Conservation (phyloP, 2,113 vertebrate genomes). For the Dipodomys stephensi region DNA sequence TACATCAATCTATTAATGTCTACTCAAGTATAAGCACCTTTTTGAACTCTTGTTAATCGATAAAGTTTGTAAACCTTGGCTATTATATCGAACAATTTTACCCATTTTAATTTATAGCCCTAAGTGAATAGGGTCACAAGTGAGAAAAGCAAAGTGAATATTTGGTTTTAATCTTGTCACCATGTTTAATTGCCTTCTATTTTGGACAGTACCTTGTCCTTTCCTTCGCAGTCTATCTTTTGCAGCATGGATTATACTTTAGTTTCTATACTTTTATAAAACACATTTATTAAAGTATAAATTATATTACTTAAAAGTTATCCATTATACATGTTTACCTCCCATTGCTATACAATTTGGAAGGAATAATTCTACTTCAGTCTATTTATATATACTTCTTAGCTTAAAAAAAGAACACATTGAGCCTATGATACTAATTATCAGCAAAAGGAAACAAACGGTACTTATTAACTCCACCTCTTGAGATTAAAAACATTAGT, state of each 20-base stretch:
- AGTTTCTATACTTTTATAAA: conserved; percentile 13
- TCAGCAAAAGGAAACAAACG: neutral
- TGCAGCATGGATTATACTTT: conserved; percentile 48
- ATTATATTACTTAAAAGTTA: conserved; percentile 40
- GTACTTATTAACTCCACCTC: conserved; percentile 34
- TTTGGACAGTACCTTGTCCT: neutral
- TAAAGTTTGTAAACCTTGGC: conserved; percentile 42
- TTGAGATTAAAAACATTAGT: conserved; percentile 13
- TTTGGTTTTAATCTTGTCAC: conserved; percentile 21
- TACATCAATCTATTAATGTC: neutral
- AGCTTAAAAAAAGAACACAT: neutral
- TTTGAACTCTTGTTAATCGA: conserved; percentile 3
- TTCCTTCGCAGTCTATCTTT: conserved; percentile 30
- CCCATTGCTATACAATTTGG: neutral
- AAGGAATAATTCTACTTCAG: conserved; percentile 36
- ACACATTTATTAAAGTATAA: neutral
- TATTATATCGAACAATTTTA: neutral
- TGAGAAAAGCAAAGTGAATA: neutral
- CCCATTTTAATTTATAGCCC: neutral
- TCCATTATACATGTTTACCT: neutral
- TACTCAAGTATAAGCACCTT: neutral
- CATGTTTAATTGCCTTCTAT: neutral
- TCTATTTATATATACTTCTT: conserved; percentile 11
- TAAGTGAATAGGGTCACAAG: neutral
- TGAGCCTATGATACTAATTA: conserved; percentile 32